Evolutionary conservation across 2,797 vertebrate genomes (phyloP).

Genomic region (Pampus argenteus): DNA sequence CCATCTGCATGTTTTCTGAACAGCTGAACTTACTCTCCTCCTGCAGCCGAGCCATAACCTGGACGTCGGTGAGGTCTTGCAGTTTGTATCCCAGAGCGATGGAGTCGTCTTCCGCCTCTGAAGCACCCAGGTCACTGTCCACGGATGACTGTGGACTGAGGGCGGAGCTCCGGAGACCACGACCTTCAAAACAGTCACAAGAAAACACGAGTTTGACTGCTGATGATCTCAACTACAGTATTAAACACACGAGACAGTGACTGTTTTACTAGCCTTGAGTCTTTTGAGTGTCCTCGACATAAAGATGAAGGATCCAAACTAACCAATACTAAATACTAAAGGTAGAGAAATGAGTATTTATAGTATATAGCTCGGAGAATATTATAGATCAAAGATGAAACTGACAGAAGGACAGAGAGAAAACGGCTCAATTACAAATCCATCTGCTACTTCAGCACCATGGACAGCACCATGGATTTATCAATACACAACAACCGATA

Average conservation of each 20-base stretch:
- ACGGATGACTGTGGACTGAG: conserved; percentile 90
- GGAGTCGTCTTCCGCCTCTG: conserved; percentile 90
- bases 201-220: neutral
- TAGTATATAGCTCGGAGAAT: no score
- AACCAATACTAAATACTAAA: no score
- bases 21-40: conserved; percentile 93
- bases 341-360: no score
- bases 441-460: no score
- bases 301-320: conserved; percentile 31
- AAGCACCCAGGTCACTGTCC: conserved; percentile 88
- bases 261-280: neutral
- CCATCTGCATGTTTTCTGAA: neutral
- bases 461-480: no score
- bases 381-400: no score
- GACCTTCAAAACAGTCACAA: conserved; percentile 42
- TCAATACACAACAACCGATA: no score
- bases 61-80: conserved; percentile 95
- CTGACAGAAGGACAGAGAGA: no score
- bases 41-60: conserved; percentile 97
- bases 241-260: neutral
- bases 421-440: no score
- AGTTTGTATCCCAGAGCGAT: conserved; percentile 93
- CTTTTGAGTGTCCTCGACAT: conserved; percentile 22
- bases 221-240: neutral
- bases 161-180: conserved; percentile 75